A percentile compares a stretch with the other conserved stretches of the same genome.
Evolutionary conservation across 2,113 vertebrate genomes (phyloP).

Genomic region (Thunnus thynnus): DNA sequence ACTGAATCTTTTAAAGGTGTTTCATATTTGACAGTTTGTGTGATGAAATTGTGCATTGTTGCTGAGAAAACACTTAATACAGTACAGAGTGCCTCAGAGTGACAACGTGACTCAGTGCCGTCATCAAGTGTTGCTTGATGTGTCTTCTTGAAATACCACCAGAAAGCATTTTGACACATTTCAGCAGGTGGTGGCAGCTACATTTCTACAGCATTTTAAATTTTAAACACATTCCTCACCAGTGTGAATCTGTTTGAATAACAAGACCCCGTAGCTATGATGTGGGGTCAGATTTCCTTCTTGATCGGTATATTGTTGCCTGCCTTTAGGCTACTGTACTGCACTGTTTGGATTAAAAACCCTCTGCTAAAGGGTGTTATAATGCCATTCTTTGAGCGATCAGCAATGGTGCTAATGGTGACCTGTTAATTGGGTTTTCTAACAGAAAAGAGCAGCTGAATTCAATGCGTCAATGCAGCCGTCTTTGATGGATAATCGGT

Average conservation of each 20-base stretch:
- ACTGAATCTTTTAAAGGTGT: slow-evolving; percentile 14
- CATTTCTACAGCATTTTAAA: neutral
- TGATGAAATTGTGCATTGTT: slow-evolving; percentile 16
- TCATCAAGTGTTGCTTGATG: slow-evolving; percentile 38
- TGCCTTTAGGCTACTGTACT: slow-evolving; percentile 23
- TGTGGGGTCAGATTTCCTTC: slow-evolving; percentile 11
- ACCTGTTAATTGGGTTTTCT: slow-evolving; percentile 69
- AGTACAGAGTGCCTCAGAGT: neutral
- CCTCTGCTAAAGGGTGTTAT: slow-evolving; percentile 9
- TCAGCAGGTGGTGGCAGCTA: slow-evolving; percentile 8
- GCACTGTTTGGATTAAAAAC: slow-evolving; percentile 15
- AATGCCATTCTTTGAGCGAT: slow-evolving; percentile 35
- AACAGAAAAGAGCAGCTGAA: slow-evolving; percentile 64
- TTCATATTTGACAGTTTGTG: slow-evolving; percentile 21
- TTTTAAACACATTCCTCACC: neutral
- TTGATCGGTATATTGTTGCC: neutral
- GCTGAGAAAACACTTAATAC: slow-evolving; percentile 24
- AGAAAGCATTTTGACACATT: slow-evolving; percentile 20
- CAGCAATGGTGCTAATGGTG: slow-evolving; percentile 50
- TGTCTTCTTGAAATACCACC: slow-evolving; percentile 28
- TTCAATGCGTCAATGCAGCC: slow-evolving; percentile 58
- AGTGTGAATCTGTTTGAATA: slow-evolving; percentile 8
- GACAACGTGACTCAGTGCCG: slow-evolving; percentile 33
- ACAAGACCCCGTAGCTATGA: slow-evolving; percentile 5
- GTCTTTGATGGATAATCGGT: slow-evolving; percentile 63